Base-by-base conservation (phyloP, 2,888 invertebrate genomes). In the Phalera bucephala region DNA sequence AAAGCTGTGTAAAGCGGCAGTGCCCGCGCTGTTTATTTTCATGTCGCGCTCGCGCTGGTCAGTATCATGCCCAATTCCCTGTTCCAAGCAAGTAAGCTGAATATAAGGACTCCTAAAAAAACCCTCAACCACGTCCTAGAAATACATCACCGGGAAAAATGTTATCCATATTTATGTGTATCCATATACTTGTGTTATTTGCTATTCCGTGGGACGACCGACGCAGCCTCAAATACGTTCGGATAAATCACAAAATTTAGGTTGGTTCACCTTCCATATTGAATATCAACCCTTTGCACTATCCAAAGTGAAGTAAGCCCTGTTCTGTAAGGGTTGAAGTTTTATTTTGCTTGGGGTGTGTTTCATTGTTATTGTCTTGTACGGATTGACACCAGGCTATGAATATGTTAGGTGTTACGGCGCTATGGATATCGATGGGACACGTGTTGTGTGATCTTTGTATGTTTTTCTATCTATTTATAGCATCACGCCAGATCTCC, bases 231-330 rank as follows among this genome's bases (percentile, higher is more conserved):
- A 45, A 40, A 42, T 42, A 40, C 38, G 38, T 43, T 47, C 45
- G 33, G 52, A 52, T 48, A 48, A 48, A 52, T 52, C 48, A 40
- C 41, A 35, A 36, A 43, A 45, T 48, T 45, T 52, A 38, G 44
- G 36, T 15, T 26, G 33, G 25, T 29, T 39, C 44, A 41, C 39
- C 42, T 38, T 39, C 22, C 40, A 31, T 48, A 45, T 47, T 51
- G 45, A 47, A 51, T 51, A 48, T 41, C 36, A 19, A 26, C 17
- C 13, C 23, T 3, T 17, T 4, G 9, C 13, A 11, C n/a, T 6
- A 8, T 2, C n/a, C 11, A 14, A 7, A 4, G 1, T 17, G 32
- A 14, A 35, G 11, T 15, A 8, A 9, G n/a, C 23, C 11, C 4
- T 32, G 7, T 31, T 8, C 8, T 7, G 11, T 6, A 3, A 23